Evolutionary conservation across 2,113 vertebrate genomes (phyloP).

Genomic region (Pluvianellus socialis): DNA sequence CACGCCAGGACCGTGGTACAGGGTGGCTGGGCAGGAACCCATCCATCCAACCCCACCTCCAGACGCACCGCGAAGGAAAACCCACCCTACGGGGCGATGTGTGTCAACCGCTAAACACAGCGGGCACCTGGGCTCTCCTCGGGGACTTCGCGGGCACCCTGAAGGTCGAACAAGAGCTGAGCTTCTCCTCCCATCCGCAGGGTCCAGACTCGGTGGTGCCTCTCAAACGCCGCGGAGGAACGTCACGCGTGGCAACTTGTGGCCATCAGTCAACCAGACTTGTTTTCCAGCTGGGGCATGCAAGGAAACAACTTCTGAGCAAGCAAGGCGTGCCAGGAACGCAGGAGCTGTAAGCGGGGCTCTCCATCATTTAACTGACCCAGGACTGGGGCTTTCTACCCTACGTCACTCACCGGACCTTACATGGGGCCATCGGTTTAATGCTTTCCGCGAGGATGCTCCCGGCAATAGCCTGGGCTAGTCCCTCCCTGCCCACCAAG

Average conservation of each 20-base stretch:
- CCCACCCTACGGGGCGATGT: fast-evolving
- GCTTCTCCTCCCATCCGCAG: background rate
- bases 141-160: background rate
- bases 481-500: background rate
- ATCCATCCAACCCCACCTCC: background rate
- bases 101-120: fast-evolving
- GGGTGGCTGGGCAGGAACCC: background rate
- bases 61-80: background rate
- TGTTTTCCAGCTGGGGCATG: background rate
- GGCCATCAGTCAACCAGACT: background rate
- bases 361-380: background rate
- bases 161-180: background rate
- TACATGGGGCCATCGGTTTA: background rate
- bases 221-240: fast-evolving
- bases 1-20: fast-evolving
- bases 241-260: background rate
- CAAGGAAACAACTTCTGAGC: background rate
- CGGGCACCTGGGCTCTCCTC: background rate
- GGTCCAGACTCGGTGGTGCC: background rate
- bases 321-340: background rate
- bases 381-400: background rate
- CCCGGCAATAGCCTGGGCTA: background rate
- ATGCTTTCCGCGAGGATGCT: background rate
- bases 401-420: fast-evolving
- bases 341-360: fast-evolving